These are phyloP conservation scores for Himalopsyche anomala DNA, from an alignment of 2,888 invertebrate genomes.

Conservation along the genomic window DNA sequence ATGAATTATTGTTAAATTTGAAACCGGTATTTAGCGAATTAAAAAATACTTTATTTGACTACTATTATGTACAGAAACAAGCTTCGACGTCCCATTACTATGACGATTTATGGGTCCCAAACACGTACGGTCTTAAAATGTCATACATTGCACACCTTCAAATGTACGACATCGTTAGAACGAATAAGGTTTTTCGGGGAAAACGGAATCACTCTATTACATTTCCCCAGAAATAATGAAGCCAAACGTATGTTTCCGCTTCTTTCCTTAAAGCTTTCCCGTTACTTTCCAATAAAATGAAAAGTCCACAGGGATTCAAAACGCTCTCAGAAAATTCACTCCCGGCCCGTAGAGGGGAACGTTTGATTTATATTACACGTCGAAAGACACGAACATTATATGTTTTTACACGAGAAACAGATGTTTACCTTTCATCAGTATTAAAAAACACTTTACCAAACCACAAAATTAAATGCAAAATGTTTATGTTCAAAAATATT, in stretches of 20 bases:
- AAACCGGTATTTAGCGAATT: neutral
- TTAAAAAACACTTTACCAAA: neutral
- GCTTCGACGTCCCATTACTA: neutral
- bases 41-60: neutral
- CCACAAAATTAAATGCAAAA: neutral
- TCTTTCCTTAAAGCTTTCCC: constrained; percentile 37
- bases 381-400: constrained; percentile 32
- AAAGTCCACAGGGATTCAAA: constrained; percentile 36
- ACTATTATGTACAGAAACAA: neutral
- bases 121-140: neutral
- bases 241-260: constrained; percentile 41
- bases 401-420: constrained; percentile 29
- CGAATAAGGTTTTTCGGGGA: neutral
- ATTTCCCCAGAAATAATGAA: constrained; percentile 43
- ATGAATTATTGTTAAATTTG: neutral
- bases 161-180: neutral
- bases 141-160: neutral
- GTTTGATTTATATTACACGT: constrained; percentile 40
- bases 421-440: constrained; percentile 28
- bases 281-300: constrained; percentile 43
- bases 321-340: neutral
- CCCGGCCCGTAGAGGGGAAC: constrained; percentile 8
- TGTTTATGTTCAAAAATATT: neutral
- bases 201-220: constrained; percentile 24
- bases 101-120: neutral